Base-by-base conservation (phyloP, 2,888 invertebrate genomes). In the Tenthredo notha region DNA sequence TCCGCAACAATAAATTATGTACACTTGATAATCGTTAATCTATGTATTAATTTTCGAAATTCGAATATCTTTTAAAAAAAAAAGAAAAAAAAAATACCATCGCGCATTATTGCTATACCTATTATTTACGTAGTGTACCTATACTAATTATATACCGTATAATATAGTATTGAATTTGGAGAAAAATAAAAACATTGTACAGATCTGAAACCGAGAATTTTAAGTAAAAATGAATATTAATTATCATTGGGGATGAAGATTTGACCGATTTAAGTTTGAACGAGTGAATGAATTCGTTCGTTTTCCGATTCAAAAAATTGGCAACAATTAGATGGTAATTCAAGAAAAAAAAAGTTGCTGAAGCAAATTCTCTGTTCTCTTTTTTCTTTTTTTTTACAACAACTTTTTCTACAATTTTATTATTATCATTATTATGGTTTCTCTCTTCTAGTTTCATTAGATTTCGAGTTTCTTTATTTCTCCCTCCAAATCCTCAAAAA, bases 131-230 rank as follows among this genome's bases (percentile, higher is more conserved):
- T 37, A 37, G 1, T 37, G 7, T 37, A 37, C 7, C 7, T 54
- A 54, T 54, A 7, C n/a, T n/a, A 10, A 54, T 54, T 1, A 54
- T 1, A 54, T n/a, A 50, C 18, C 10, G 10, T n/a, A 54, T n/a
- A 10, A n/a, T 54, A n/a, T n/a, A 54, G 54, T 54, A n/a, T 6
- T 54, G 54, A 54, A n/a, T 54, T 54, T 54, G 54, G n/a, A n/a
- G 54, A 7, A 54, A 50, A 47, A 47, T 12, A 47, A 50, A 54
- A 54, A 54, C 54, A 54, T 54, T n/a, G 1, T n/a, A 54, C n/a
- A 54, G 54, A 54, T 54, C 54, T 54, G n/a, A 54, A 54, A n/a
- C 54, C n/a, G 54, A 54, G 54, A 54, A n/a, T 54, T n/a, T 54
- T 54, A n/a, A 54, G n/a, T n/a, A 54, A 50, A 50, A 50, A 18